Evolutionary conservation across 2,797 vertebrate genomes (phyloP).

Genomic region (Etheostoma perlongum): DNA sequence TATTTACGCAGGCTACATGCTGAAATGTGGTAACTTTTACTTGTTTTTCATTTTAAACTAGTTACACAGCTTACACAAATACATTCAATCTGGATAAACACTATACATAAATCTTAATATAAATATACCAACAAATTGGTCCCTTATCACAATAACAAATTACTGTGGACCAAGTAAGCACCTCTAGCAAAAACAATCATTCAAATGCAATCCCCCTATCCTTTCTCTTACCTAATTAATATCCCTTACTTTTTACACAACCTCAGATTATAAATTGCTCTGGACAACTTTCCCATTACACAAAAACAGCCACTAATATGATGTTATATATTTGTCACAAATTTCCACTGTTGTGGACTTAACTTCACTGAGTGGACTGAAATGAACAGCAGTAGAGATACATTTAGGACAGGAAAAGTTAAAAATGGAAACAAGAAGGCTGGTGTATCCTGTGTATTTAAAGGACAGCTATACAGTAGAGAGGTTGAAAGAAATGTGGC

Average conservation of each 20-base stretch:
- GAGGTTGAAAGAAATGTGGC: not conserved
- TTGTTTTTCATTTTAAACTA: constrained; percentile 1
- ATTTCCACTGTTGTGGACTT: constrained; percentile 3
- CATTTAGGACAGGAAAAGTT: constrained; percentile 2
- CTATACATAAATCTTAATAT: not conserved
- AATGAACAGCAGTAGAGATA: not conserved
- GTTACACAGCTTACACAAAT: not conserved
- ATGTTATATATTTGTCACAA: not conserved
- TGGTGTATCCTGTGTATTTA: constrained; percentile 6
- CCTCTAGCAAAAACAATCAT: not conserved
- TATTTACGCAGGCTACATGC: not conserved
- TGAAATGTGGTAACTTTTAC: not conserved
- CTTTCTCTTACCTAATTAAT: not conserved
- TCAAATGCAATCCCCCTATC: not conserved
- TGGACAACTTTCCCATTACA: not conserved
- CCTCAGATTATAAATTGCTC: not conserved
- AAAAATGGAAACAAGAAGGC: constrained; percentile 9
- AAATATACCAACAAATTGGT: not conserved
- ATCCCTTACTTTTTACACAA: not conserved
- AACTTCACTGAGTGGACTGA: not conserved
- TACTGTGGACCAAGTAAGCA: not conserved
- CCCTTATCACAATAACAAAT: not conserved
- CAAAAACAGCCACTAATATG: not conserved
- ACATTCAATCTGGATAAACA: not conserved
- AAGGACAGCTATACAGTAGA: not conserved